Percentiles rank a stretch among this genome's conserved stretches.
These are phyloP conservation scores for Pediacus dermestoides DNA, from an alignment of 2,888 invertebrate genomes.

Conservation along the genomic window DNA sequence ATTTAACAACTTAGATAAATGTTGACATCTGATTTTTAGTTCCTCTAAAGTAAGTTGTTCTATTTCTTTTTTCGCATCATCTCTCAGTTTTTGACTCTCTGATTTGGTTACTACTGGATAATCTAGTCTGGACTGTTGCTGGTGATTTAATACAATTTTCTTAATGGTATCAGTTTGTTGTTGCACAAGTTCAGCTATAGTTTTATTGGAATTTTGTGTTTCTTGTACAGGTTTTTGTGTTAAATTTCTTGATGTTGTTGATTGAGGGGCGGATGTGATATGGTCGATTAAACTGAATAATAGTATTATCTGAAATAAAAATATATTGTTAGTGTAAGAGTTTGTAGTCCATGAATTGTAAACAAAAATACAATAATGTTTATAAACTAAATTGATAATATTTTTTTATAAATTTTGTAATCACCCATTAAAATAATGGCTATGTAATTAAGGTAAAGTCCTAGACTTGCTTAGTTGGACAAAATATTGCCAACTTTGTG, in stretches of 20 bases:
- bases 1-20: constrained; percentile 31
- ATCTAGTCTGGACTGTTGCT: constrained; percentile 21
- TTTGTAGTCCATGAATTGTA: too few relatives aligned
- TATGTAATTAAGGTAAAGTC: too few relatives aligned
- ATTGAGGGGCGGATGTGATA: not conserved
- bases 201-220: too few relatives aligned
- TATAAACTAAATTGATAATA: too few relatives aligned
- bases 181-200: constrained; percentile 38
- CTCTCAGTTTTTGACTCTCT: constrained; percentile 24
- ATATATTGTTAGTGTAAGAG: not conserved
- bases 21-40: constrained; percentile 39
- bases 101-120: constrained; percentile 29
- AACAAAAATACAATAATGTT: too few relatives aligned
- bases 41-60: constrained; percentile 33
- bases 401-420: too few relatives aligned
- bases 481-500: too few relatives aligned
- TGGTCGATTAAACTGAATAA: constrained; percentile 2
- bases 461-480: too few relatives aligned
- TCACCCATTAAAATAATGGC: too few relatives aligned
- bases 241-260: constrained; percentile 1
- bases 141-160: constrained; percentile 39
- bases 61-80: constrained; percentile 18
- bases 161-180: constrained; percentile 44
- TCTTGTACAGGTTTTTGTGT: too few relatives aligned
- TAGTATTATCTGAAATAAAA: constrained; percentile 14